Percentiles rank a stretch among this genome's conserved stretches.
These are phyloP conservation scores for Teleogryllus oceanicus DNA, from an alignment of 2,888 invertebrate genomes.

Conservation along the genomic window DNA sequence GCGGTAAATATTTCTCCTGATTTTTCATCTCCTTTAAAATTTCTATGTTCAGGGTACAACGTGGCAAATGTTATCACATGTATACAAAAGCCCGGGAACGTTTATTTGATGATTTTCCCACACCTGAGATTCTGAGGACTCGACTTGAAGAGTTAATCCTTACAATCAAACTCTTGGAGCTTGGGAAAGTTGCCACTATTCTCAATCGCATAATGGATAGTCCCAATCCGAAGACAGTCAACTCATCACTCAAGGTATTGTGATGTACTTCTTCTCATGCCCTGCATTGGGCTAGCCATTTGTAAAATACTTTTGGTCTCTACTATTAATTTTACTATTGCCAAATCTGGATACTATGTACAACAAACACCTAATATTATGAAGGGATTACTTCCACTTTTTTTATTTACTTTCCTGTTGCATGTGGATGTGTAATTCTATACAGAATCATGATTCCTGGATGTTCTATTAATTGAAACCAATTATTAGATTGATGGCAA, in stretches of 20 bases:
- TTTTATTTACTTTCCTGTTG: too few relatives aligned
- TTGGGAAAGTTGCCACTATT: constrained; percentile 64
- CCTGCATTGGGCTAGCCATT: too few relatives aligned
- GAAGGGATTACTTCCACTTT: too few relatives aligned
- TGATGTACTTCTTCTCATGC: too few relatives aligned
- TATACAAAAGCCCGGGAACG: constrained; percentile 65
- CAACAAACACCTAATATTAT: too few relatives aligned
- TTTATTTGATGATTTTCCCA: constrained; percentile 61
- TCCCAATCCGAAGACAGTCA: constrained; percentile 65
- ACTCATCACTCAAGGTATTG: constrained; percentile 57
- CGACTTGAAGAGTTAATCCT: constrained; percentile 80
- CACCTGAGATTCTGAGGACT: constrained; percentile 79
- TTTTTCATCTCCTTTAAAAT: not conserved
- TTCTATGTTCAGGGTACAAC: constrained; percentile 40
- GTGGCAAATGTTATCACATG: constrained; percentile 84
- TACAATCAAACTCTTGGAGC: constrained; percentile 71
- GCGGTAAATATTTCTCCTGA: not conserved
- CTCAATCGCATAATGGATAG: constrained; percentile 69
- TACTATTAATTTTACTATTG: too few relatives aligned
- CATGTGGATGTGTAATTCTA: too few relatives aligned
- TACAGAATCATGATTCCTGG: too few relatives aligned
- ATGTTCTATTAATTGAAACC: too few relatives aligned
- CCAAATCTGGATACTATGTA: too few relatives aligned
- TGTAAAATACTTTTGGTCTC: too few relatives aligned
- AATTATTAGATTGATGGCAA: too few relatives aligned